Base-by-base conservation (phyloP, 1,140 invertebrate genomes). In the Spodoptera litura region DNA sequence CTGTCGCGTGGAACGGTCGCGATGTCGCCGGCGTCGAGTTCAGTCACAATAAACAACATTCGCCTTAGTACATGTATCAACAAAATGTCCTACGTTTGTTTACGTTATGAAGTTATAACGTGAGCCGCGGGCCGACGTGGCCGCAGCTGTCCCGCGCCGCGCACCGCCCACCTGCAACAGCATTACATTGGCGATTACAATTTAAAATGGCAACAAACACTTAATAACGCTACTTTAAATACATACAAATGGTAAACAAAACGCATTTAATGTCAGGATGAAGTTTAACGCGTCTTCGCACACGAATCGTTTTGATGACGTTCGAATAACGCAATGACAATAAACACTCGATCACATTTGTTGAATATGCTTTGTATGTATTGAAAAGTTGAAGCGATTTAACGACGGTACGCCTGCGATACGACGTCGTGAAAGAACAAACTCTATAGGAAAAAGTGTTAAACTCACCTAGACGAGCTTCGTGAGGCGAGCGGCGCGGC, bases 61-160 rank as follows among this genome's bases (percentile, higher is more conserved):
- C 87, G 89, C 89, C 87, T 89, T 88, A 89, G 87, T 91, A 93
- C 86, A 89, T 87, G 87, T 91, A 92, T 87, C 89, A 93, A 93
- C 90, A 92, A 89, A 93, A 91, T 93, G 91, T 93, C 89, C 90
- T 93, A 93, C 89, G 83, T 81, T 88, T 88, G 81, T 88, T 83
- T 82, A 89, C 86, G 86, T 85, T 86, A 77, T 44, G 74, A 44
- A 66, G 61, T 74, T 31, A 55, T 70, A 79, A 76, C 56, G 78
- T 77, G 58, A 55, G 55, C 66, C 56, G 66, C 56, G 64, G 59
- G 81, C 56, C 66, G 38, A 20, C 52, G 35, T 20, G 49, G 70
- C 73, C 56, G 64, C 64, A 55, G 73, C 59, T 62, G 55, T 12
- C 70, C 75, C 70, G 75, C 76, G 44, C 59, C 80, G 77, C 71